Percentiles rank a stretch among this genome's conserved stretches.
These are phyloP conservation scores for Oscheius onirici DNA, from an alignment of 2,888 invertebrate species.

Conservation along the genomic window DNA sequence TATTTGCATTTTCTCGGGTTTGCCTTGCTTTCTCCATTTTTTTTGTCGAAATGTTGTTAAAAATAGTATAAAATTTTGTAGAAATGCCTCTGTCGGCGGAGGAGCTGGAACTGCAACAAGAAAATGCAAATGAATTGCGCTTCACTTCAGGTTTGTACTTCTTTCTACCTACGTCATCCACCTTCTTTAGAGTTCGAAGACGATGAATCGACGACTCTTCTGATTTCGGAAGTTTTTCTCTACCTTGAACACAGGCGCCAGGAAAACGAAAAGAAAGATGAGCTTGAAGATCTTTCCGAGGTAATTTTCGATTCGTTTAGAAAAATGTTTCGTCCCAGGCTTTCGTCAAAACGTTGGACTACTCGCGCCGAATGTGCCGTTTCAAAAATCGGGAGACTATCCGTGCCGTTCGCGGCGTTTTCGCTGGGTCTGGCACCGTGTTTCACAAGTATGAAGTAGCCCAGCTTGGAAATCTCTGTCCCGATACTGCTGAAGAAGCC, in stretches of 20 bases:
- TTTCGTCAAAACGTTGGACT: constrained; percentile 95
- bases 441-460: constrained; percentile 98
- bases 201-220: constrained; percentile 84
- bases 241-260: constrained; percentile 93
- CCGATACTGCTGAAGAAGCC: constrained; percentile 97
- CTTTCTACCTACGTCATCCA: not conserved
- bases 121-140: too few relatives aligned
- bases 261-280: constrained; percentile 97
- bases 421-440: constrained; percentile 76
- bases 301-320: constrained; percentile 72
- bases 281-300: constrained; percentile 95
- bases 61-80: too few relatives aligned
- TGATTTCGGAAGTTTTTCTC: constrained; percentile 83
- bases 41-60: too few relatives aligned
- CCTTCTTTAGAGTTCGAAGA: constrained; percentile 87
- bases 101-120: too few relatives aligned
- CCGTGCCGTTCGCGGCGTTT: constrained; percentile 84
- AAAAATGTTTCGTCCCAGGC: constrained; percentile 73
- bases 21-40: not conserved
- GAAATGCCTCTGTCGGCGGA: too few relatives aligned
- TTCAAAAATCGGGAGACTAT: constrained; percentile 99
- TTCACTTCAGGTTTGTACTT: constrained; percentile 26
- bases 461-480: constrained; percentile 95
- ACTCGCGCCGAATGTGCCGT: constrained; percentile 93
- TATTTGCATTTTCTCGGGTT: constrained; percentile 11